These are phyloP conservation scores for Chelonoidis abingdonii DNA, from an alignment of 2,113 vertebrate genomes.

Conservation along the genomic window DNA sequence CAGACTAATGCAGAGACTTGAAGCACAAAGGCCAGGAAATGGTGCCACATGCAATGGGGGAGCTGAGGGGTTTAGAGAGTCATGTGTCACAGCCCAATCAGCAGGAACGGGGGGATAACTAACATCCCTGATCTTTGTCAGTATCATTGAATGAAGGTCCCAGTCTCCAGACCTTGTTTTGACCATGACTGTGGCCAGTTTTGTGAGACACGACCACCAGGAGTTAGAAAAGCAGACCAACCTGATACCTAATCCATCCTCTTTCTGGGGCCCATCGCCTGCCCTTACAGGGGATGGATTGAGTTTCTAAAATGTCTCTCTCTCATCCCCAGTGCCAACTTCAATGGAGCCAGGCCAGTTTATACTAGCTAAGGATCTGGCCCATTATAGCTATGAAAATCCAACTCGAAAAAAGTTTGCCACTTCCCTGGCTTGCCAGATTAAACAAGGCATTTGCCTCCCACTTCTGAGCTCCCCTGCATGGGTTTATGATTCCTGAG, in stretches of 20 bases:
- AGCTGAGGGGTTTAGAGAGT: background rate
- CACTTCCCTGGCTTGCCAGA: background rate
- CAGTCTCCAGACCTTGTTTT: background rate
- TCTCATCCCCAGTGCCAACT: rapidly evolving
- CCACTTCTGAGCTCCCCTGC: rapidly evolving
- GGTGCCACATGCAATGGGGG: background rate
- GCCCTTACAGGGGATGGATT: background rate
- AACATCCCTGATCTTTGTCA: background rate
- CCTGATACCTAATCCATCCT: background rate
- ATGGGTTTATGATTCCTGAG: background rate
- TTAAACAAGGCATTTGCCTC: background rate
- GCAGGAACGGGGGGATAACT: background rate
- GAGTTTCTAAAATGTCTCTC: background rate
- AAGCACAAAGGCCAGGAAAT: background rate
- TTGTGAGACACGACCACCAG: background rate
- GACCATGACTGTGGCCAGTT: background rate
- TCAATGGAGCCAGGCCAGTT: background rate
- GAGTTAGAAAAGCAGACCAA: background rate
- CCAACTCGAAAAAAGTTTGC: rapidly evolving
- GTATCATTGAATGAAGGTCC: background rate
- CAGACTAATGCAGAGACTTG: background rate
- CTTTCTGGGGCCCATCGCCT: background rate
- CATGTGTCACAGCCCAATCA: background rate
- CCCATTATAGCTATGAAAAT: background rate
- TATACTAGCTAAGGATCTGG: rapidly evolving